Base-by-base conservation (phyloP, 2,797 vertebrate species). In the Myotis findleyi region DNA sequence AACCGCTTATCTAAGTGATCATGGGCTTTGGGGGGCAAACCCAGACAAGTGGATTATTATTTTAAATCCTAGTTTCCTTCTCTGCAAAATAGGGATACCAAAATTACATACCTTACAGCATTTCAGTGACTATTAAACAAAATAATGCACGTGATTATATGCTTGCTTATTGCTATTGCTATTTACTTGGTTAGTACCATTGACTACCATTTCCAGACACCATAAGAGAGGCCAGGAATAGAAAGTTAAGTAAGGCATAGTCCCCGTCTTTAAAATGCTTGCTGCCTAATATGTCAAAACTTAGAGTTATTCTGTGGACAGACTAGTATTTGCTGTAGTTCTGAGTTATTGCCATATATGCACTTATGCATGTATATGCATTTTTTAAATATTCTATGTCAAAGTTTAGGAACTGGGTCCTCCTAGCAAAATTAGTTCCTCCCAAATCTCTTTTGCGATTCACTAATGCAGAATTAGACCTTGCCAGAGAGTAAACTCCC, bases 181-280 rank as follows among this genome's bases (percentile, higher is more conserved):
- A 53, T 79, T 94, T 85, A 62, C 12, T 41, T 85, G 21, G 5
- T 83, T 47, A 77, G 5, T 76, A 55, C 49, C 21, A 30, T 21
- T 71, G 36, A 62, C 80, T 6, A 8, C 17, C 11, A 27, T 92
- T 89, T 64, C 30, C 8, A 93, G 21, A n/a, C 4, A 77, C 3
- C 51, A 13, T 41, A 9, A 27, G 7, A 71, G 55, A 94, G 16
- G 8, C 17, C 47, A 10, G 59, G 13, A 18, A 57, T 17, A 38
- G 36, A 44, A 95, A 77, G 36, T 64, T 57, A 89, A 73, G 57
- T 30, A 79, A 84, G 25, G n/a, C 21, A 30, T 2, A 77, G 2
- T 36, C 7, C 12, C 6, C 72, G 18, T 51, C 72, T 94, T 91
- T 92, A 92, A 88, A 87, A 59, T 73, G 8, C 53, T 95, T 80